Percentiles rank a stretch among this genome's conserved stretches.
Evolutionary conservation across 2,888 invertebrate genomes (phyloP).

Genomic region (Pseudococcus jackbeardsleyi): DNA sequence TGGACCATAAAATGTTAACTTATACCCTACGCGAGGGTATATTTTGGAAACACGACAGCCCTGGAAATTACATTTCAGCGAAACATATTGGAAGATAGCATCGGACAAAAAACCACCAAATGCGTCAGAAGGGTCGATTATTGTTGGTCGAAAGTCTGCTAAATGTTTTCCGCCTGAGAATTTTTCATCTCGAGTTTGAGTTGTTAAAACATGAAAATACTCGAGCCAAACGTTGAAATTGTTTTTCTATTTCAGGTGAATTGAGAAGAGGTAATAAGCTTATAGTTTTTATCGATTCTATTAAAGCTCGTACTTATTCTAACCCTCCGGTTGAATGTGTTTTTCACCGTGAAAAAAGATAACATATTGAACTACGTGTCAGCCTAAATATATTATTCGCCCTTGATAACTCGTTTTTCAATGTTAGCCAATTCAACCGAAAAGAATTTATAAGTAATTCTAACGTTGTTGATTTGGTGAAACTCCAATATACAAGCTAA

Average conservation of each 20-base stretch:
- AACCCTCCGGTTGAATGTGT: background rate
- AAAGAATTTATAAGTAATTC: background rate
- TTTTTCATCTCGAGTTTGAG: background rate
- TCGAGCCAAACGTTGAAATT: background rate
- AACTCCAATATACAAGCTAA: background rate
- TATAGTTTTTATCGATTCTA: constrained; percentile 27
- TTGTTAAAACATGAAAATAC: constrained; percentile 10
- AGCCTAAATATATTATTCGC: constrained; percentile 20
- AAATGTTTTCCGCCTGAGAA: background rate
- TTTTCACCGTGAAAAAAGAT: constrained; percentile 14
- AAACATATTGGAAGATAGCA: background rate
- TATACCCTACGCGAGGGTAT: background rate
- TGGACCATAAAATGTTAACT: background rate
- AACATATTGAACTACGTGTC: constrained; percentile 17
- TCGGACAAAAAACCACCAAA: background rate
- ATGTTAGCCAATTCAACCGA: constrained; percentile 20
- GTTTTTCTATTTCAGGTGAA: constrained; percentile 25
- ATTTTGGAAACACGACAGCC: background rate
- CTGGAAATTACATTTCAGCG: background rate
- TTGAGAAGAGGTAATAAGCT: background rate
- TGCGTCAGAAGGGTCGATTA: background rate
- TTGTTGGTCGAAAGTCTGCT: background rate
- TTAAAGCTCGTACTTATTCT: constrained; percentile 3
- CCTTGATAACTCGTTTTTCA: constrained; percentile 6
- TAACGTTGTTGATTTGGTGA: background rate